These are phyloP conservation scores for Natator depressus DNA, from an alignment of 2,113 vertebrate species.

Conservation along the genomic window DNA sequence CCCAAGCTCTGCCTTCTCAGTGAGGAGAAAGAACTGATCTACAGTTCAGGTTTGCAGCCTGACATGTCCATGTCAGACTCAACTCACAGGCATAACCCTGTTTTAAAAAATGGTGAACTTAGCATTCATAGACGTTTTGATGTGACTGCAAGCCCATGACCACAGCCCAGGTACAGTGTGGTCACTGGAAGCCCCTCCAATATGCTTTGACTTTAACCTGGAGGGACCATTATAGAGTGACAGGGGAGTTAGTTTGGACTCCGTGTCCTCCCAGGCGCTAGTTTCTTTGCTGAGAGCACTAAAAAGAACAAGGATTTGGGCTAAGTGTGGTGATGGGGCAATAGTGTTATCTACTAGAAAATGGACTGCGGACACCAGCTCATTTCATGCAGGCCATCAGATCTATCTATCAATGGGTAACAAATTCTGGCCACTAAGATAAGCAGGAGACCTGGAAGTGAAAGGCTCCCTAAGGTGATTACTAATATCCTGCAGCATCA, in stretches of 20 bases:
- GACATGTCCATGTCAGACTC: neutral
- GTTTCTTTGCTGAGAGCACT: neutral
- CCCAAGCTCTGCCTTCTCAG: constrained; percentile 22
- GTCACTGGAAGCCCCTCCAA: neutral
- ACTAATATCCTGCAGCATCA: neutral
- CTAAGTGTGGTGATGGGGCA: fast-evolving
- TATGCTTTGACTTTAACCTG: neutral
- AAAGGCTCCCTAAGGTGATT: neutral
- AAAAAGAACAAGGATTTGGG: neutral
- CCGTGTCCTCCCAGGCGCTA: fast-evolving
- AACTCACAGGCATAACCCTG: neutral
- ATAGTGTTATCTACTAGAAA: neutral
- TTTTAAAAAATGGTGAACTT: neutral
- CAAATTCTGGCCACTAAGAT: neutral
- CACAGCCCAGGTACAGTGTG: neutral
- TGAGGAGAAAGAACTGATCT: neutral
- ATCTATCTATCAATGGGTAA: neutral
- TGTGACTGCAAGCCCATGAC: fast-evolving
- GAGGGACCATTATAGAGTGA: fast-evolving
- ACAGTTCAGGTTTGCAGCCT: neutral
- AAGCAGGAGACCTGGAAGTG: neutral
- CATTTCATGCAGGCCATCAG: neutral
- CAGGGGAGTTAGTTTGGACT: neutral
- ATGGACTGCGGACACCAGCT: neutral
- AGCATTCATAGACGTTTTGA: neutral